Evolutionary conservation across 2,888 invertebrate genomes (phyloP).

Genomic region (Helleia helle): DNA sequence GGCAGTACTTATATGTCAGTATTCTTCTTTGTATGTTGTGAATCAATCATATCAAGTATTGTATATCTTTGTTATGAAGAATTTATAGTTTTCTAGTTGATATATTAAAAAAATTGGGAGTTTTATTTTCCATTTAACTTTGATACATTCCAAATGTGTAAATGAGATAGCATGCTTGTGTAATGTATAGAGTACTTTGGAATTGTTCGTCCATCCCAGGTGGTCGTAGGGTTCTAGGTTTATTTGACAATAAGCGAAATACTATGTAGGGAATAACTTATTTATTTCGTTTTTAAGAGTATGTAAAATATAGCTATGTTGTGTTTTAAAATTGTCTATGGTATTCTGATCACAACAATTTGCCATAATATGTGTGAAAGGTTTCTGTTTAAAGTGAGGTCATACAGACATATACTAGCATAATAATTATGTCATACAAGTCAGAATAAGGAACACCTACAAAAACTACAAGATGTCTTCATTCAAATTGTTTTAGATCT

Average conservation of each 20-base stretch:
- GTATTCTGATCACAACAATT: constrained; percentile 51
- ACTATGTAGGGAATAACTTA: constrained; percentile 60
- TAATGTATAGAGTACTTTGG: constrained; percentile 49
- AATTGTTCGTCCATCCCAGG: constrained; percentile 34
- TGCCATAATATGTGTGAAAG: constrained; percentile 67
- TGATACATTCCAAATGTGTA: background rate
- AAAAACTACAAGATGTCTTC: no score
- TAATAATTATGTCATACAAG: background rate
- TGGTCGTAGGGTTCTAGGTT: constrained; percentile 42
- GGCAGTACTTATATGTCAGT: constrained; percentile 45
- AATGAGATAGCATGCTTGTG: background rate
- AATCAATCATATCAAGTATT: constrained; percentile 45
- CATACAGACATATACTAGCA: background rate
- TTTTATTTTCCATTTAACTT: constrained; percentile 1
- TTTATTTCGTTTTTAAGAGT: constrained; percentile 69
- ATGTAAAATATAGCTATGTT: constrained; percentile 67
- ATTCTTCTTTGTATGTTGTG: constrained; percentile 27
- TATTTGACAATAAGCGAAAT: constrained; percentile 68
- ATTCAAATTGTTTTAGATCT: no score
- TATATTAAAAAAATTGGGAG: constrained; percentile 5
- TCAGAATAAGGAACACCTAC: no score
- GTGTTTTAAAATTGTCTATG: constrained; percentile 69
- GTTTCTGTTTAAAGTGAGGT: constrained; percentile 40
- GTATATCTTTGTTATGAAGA: constrained; percentile 6
- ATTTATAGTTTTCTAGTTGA: background rate